Conservation (phyloP, 35 echinoderm and acorn worm species). For the Apostichopus parvimensis region DNA sequence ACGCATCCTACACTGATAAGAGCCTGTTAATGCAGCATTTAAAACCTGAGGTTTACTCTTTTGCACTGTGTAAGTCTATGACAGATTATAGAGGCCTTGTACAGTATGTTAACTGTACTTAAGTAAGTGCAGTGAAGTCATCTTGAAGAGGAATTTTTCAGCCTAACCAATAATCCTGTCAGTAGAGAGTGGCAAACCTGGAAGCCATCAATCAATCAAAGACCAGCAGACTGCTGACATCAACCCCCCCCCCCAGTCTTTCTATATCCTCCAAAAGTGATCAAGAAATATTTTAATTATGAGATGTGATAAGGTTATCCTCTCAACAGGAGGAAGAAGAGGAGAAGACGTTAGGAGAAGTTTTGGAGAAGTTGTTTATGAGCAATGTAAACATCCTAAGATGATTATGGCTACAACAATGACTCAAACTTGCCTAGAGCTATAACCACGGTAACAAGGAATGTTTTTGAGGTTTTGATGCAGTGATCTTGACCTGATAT, state of each 20-base stretch:
- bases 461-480: neutral
- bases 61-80: too few relatives aligned
- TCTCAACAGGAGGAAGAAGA: neutral
- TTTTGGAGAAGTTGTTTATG: neutral
- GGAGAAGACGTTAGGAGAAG: neutral
- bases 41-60: too few relatives aligned
- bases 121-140: too few relatives aligned
- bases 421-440: neutral
- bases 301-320: slow-evolving; percentile 3
- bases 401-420: neutral
- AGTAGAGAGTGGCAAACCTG: neutral
- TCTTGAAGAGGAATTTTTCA: too few relatives aligned
- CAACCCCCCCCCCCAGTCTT: neutral
- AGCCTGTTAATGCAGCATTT: too few relatives aligned
- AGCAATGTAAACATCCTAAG: neutral
- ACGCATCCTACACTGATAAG: too few relatives aligned
- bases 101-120: too few relatives aligned
- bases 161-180: too few relatives aligned
- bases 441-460: neutral
- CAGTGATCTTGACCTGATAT: too few relatives aligned
- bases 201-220: neutral
- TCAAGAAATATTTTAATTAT: slow-evolving; percentile 4
- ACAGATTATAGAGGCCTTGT: too few relatives aligned
- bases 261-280: neutral
- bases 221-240: neutral